Conservation (phyloP, 2,888 invertebrate genomes). For the Troides helena region DNA sequence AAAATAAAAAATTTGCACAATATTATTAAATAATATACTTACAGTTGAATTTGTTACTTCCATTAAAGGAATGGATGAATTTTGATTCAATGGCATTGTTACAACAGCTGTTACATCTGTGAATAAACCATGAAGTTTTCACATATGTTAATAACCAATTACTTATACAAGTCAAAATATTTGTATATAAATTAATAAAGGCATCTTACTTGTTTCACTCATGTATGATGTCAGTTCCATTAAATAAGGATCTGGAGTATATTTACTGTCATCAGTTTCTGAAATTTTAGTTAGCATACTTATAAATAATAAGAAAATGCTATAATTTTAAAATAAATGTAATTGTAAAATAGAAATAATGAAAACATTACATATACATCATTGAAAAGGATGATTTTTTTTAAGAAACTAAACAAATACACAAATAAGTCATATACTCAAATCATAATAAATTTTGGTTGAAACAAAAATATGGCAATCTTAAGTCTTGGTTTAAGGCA, state of each 20-base stretch:
- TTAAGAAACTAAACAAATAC: too few species aligned
- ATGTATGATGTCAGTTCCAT: conserved; percentile 75
- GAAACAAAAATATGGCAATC: too few species aligned
- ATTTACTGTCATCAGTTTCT: conserved; percentile 71
- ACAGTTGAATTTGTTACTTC: conserved; percentile 74
- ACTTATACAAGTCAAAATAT: conserved; percentile 15
- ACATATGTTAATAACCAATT: conserved; percentile 12
- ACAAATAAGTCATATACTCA: too few species aligned
- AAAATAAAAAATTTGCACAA: background rate
- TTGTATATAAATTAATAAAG: conserved; percentile 13
- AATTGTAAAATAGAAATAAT: too few species aligned
- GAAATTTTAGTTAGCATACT: conserved; percentile 36
- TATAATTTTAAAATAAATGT: background rate
- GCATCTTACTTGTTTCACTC: conserved; percentile 72
- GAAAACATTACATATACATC: too few species aligned
- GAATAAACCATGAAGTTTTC: conserved; percentile 36
- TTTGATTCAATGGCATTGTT: conserved; percentile 73
- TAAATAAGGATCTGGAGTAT: conserved; percentile 65
- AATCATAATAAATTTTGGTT: too few species aligned
- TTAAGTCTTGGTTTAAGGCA: too few species aligned
- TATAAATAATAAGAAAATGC: background rate
- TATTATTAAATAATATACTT: conserved; percentile 42
- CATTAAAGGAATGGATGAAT: conserved; percentile 73
- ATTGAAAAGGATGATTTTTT: too few species aligned
- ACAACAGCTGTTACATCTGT: conserved; percentile 75